phyloP scores from a whole-genome alignment of 2,888 invertebrate species.

The Athalia circularis region DNA sequence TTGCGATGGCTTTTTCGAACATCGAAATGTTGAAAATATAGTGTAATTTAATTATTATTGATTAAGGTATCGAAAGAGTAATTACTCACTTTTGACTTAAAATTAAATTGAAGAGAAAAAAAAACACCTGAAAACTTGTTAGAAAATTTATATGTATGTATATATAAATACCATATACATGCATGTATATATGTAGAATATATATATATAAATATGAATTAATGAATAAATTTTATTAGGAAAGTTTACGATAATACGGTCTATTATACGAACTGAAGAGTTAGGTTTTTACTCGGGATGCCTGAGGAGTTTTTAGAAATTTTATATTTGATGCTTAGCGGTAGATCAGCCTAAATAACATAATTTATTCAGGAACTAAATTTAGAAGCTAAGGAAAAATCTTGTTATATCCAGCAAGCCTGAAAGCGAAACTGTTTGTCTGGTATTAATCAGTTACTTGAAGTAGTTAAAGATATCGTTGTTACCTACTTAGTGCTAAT shows the following conservation, averaged over 20 bases:
- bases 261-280: slow-evolving; percentile 41
- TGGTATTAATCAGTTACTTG: slow-evolving; percentile 42
- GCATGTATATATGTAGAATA: slow-evolving; percentile 13
- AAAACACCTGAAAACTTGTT: slow-evolving; percentile 33
- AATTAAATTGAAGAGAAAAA: slow-evolving; percentile 44
- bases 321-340: slow-evolving; percentile 44
- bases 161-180: slow-evolving; percentile 10
- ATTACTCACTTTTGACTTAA: slow-evolving; percentile 41
- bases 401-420: slow-evolving; percentile 42
- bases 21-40: slow-evolving; percentile 62
- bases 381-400: slow-evolving; percentile 30
- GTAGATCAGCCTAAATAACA: slow-evolving; percentile 44
- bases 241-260: slow-evolving; percentile 39
- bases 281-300: slow-evolving; percentile 45
- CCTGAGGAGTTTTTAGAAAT: slow-evolving; percentile 44
- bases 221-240: slow-evolving; percentile 44
- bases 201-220: slow-evolving; percentile 33
- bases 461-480: slow-evolving; percentile 38
- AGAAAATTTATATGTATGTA: slow-evolving; percentile 36
- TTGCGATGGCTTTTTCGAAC: slow-evolving; percentile 68
- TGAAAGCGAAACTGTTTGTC: slow-evolving; percentile 37
- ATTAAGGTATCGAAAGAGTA: slow-evolving; percentile 41
- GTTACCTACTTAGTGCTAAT: slow-evolving; percentile 32
- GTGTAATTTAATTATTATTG: slow-evolving; percentile 48
- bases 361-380: slow-evolving; percentile 42